These are phyloP conservation scores for Agriotes lineatus DNA, from an alignment of 2,888 invertebrate genomes.

Conservation along the genomic window DNA sequence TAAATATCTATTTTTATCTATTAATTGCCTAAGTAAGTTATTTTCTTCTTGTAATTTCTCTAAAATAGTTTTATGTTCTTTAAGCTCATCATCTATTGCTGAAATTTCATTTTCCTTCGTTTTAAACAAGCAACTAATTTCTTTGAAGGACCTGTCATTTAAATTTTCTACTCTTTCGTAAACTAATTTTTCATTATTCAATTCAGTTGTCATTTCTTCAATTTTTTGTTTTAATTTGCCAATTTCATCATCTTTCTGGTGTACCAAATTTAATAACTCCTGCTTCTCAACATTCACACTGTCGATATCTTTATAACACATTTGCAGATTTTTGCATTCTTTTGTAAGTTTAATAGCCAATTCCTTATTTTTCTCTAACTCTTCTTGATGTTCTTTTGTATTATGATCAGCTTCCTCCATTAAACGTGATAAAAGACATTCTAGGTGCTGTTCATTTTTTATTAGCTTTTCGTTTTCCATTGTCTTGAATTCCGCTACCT, in stretches of 20 bases:
- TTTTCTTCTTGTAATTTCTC: conserved; percentile 18
- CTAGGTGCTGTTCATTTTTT: conserved; percentile 21
- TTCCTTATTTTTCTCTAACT: conserved; percentile 22
- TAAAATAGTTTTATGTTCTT: neutral
- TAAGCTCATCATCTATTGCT: neutral
- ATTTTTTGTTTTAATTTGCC: conserved; percentile 27
- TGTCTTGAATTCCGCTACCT: conserved; percentile 35
- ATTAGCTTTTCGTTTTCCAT: conserved; percentile 41
- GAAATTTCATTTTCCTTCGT: conserved; percentile 19
- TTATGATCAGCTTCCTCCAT: neutral
- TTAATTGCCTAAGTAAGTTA: neutral
- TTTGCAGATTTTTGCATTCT: conserved; percentile 22
- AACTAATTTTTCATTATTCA: neutral
- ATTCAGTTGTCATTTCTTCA: conserved; percentile 24
- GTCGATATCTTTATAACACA: conserved; percentile 28
- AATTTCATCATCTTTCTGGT: conserved; percentile 34
- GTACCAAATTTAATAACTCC: conserved; percentile 26
- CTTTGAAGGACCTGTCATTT: conserved; percentile 6
- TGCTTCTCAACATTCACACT: conserved; percentile 35
- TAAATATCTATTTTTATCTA: neutral
- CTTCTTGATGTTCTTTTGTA: conserved; percentile 26
- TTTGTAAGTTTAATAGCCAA: conserved; percentile 14
- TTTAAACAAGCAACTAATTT: conserved; percentile 13
- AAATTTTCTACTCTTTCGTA: neutral
- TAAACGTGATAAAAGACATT: neutral